A percentile compares a stretch with the other conserved stretches of the same genome.
These are phyloP conservation scores for Yponomeuta malinellus DNA, from an alignment of 2,888 invertebrate species.

Conservation along the genomic window DNA sequence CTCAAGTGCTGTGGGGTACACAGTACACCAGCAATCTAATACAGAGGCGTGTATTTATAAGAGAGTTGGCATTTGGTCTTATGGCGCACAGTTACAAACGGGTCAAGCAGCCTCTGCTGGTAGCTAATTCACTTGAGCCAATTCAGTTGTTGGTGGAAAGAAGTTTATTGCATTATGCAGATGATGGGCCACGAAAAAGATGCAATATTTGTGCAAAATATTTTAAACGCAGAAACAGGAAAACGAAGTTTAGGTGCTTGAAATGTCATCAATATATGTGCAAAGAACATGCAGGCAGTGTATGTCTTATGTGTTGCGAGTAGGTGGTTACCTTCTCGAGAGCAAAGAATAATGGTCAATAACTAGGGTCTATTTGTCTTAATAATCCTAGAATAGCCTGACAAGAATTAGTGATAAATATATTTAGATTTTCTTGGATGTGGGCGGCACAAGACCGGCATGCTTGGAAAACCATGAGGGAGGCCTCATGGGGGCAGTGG, in stretches of 20 bases:
- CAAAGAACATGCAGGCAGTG: conserved; percentile 49
- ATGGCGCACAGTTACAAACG: conserved; percentile 28
- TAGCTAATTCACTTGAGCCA: conserved; percentile 4
- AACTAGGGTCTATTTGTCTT: no score
- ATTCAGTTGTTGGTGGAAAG: background rate
- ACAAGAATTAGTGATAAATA: no score
- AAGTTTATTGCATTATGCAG: background rate
- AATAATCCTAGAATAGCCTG: no score
- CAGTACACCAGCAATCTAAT: conserved; percentile 31
- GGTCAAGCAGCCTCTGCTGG: conserved; percentile 16
- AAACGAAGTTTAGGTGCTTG: conserved; percentile 49
- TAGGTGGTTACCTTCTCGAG: background rate
- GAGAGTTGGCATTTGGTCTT: conserved; percentile 50
- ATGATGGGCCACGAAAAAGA: conserved; percentile 31
- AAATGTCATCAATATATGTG: conserved; percentile 57
- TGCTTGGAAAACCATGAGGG: no score
- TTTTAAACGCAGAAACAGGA: conserved; percentile 47
- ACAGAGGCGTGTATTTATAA: conserved; percentile 52
- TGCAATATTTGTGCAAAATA: conserved; percentile 47
- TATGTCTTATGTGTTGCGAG: conserved; percentile 46
- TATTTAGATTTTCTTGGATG: no score
- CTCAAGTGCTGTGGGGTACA: conserved; percentile 61
- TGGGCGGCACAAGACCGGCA: no score
- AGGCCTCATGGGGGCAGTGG: no score
- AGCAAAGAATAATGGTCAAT: no score